Evolutionary conservation across 2,888 invertebrate genomes (phyloP), one percentile per base, ranked within the genome.

Genomic region (Epistrophe grossulariae): DNA sequence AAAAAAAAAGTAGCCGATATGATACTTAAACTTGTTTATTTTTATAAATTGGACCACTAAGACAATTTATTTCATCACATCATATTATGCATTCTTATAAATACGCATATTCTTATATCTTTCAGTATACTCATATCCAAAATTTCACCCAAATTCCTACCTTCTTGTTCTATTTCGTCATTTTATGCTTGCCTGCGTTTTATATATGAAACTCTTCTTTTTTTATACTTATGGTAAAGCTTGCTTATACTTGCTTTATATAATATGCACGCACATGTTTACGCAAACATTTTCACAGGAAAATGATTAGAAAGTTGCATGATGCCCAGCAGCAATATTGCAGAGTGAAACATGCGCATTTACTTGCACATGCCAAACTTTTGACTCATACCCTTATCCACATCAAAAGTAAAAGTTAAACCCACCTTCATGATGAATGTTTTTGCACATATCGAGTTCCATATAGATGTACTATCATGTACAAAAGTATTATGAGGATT

Each of bases 301-400:
- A 52, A 60, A 73, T 68, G 45, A 57, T 81, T 81, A 60, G 48
- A 81, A 45, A 77, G 74, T 81, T 84, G 84, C 84, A 84, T 76
- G 81, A 62, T 60, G 55, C 40, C 48, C 31, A 68, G 17, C 45
- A 72, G 77, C 70, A 70, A 50, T 70, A 55, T 50, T 85, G 77
- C 81, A 81, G 66, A 76, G 43, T 17, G 74, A 84, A 88, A 82
- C 88, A 88, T 88, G 88, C 88, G 88, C 88, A 88, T 88, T 82
- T 68, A 76, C 79, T 35, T 88, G 88, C 88, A 84, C 76, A 84
- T 87, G 84, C 87, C 81, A 76, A 78, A 84, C 70, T 79, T 77
- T 40, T 60, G 40, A 68, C 72, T 68, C 62, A 38, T 72, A 72
- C 68, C 72, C 72, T 50, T 38, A 52, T 17, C 15, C 57, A n/a